phyloP scores from a whole-genome alignment of 2,797 vertebrate genomes.

The Helicolenus hilgendorfi region DNA sequence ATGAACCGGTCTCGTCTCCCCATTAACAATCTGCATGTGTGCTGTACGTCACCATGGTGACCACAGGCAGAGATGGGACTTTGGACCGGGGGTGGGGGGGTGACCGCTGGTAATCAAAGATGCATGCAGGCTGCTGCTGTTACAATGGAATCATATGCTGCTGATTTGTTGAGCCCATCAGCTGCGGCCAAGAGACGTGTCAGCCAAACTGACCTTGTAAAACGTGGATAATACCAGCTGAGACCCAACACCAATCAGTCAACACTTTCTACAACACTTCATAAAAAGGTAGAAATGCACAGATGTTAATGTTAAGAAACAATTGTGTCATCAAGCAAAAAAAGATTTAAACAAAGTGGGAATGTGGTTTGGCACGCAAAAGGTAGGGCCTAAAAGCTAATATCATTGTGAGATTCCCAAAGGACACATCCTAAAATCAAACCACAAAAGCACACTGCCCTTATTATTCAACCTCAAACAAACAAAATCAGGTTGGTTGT shows the following conservation, averaged over 20 bases:
- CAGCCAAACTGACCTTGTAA: background rate
- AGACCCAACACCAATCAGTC: background rate
- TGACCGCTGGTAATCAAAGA: constrained; percentile 51
- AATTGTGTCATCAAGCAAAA: background rate
- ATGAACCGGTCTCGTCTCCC: constrained; percentile 20
- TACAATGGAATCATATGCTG: constrained; percentile 10
- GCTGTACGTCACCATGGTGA: constrained; percentile 64
- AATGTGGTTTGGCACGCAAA: background rate
- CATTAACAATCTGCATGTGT: constrained; percentile 48
- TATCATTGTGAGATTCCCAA: background rate
- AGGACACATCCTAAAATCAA: background rate
- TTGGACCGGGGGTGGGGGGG: constrained; percentile 42
- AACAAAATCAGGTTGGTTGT: background rate
- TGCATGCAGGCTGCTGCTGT: constrained; percentile 18
- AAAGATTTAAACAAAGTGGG: background rate
- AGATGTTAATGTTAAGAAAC: background rate
- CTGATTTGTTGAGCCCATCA: constrained; percentile 25
- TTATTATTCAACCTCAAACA: background rate
- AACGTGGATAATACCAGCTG: background rate
- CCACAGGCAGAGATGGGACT: constrained; percentile 47
- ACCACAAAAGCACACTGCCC: background rate
- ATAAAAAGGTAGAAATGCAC: background rate
- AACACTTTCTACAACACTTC: background rate
- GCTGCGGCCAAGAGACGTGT: background rate
- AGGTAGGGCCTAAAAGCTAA: background rate